A percentile compares a stretch with the other conserved stretches of the same genome.
Evolutionary conservation across 2,888 invertebrate species (phyloP).

Genomic region (Ferrisia virgata): DNA sequence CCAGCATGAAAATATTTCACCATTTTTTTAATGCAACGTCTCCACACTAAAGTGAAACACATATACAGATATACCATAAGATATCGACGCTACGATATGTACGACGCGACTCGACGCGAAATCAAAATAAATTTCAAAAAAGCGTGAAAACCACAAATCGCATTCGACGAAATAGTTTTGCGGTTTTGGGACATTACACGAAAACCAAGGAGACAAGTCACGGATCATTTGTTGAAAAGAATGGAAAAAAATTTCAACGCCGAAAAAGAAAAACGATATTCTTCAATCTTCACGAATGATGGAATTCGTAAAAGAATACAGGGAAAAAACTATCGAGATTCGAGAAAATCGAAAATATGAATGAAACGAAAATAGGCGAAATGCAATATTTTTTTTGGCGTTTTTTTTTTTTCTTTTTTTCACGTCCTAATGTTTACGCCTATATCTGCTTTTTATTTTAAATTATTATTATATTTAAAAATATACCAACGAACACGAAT

Average conservation of each 20-base stretch:
- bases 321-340: not conserved
- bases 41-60: not conserved
- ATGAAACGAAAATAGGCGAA: not conserved
- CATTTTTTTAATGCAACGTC: not conserved
- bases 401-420: not conserved
- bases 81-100: not conserved
- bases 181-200: not conserved
- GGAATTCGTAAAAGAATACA: not conserved
- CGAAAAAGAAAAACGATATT: not conserved
- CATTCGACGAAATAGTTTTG: constrained; percentile 1
- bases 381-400: not conserved
- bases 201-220: constrained; percentile 5
- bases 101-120: not conserved
- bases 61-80: not conserved
- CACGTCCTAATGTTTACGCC: no score
- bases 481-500: not conserved
- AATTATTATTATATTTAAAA: not conserved
- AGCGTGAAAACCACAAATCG: constrained; percentile 16
- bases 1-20: not conserved
- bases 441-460: not conserved
- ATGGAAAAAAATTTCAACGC: constrained; percentile 10
- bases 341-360: not conserved
- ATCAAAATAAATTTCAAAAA: constrained; percentile 1
- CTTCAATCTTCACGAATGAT: constrained; percentile 15
- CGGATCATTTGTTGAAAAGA: constrained; percentile 20